phyloP scores from a whole-genome alignment of 2,888 invertebrate genomes.

The Aporophyla nigra region DNA sequence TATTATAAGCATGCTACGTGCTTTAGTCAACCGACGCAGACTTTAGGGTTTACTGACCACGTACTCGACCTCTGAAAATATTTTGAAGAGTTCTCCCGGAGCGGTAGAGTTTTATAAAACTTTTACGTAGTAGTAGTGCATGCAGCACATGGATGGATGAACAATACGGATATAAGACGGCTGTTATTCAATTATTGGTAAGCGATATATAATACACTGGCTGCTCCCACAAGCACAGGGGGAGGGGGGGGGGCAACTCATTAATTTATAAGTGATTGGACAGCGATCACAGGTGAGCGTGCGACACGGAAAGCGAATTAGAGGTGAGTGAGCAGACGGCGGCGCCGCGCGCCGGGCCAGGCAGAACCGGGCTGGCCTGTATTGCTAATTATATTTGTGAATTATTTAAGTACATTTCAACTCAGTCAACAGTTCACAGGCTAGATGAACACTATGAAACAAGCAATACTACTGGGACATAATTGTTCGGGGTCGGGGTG shows the following conservation, averaged over 20 bases:
- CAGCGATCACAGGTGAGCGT: conserved; percentile 40
- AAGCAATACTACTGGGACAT: not conserved
- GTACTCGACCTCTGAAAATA: not conserved
- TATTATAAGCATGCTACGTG: not conserved
- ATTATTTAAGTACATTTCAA: conserved; percentile 10
- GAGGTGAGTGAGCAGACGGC: conserved; percentile 14
- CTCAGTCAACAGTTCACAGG: not conserved
- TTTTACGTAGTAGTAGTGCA: not conserved
- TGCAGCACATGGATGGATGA: not conserved
- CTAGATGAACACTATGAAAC: not conserved
- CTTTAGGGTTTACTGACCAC: not conserved
- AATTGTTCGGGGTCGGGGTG: too few relatives aligned
- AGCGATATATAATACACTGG: conserved; percentile 26
- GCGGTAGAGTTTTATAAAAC: not conserved
- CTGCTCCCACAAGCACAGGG: not conserved
- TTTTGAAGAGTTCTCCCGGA: not conserved
- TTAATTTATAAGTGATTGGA: conserved; percentile 49
- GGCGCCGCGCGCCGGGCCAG: not conserved
- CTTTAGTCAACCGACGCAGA: not conserved
- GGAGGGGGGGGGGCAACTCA: not conserved
- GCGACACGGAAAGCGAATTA: conserved; percentile 53
- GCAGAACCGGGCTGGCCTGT: not conserved
- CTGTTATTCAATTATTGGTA: conserved; percentile 23
- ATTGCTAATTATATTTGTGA: not conserved
- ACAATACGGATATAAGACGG: not conserved